phyloP scores from a whole-genome alignment of 2,113 vertebrate genomes.

The Caretta caretta region DNA sequence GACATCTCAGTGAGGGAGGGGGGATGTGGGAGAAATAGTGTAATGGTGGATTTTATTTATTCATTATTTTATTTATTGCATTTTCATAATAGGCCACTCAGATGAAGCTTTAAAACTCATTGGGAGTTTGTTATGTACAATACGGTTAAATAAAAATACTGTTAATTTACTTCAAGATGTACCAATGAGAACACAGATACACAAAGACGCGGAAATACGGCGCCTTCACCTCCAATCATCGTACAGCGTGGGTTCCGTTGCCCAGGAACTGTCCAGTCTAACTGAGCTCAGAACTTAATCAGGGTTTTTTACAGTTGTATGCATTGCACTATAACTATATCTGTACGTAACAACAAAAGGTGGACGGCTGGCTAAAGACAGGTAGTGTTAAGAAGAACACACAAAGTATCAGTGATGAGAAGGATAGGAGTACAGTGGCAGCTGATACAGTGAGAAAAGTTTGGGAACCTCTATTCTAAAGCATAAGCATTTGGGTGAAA shows the following conservation, averaged over 20 bases:
- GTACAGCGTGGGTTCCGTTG: neutral
- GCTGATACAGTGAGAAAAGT: constrained; percentile 1
- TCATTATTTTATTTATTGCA: too few species aligned
- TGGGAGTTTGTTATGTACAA: neutral
- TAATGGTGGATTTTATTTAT: too few species aligned
- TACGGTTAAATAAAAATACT: neutral
- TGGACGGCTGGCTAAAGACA: neutral
- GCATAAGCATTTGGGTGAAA: constrained; percentile 69
- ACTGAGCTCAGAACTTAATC: neutral
- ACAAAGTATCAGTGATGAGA: neutral
- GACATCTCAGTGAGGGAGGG: neutral
- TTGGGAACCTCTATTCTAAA: constrained; percentile 35
- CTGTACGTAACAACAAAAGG: neutral
- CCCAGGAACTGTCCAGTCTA: neutral
- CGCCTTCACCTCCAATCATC: neutral
- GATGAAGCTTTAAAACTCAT: neutral
- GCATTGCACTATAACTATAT: neutral
- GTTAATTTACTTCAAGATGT: neutral
- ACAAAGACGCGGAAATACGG: neutral
- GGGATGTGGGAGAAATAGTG: neutral
- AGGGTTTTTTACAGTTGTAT: neutral
- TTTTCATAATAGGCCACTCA: neutral
- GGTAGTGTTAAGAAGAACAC: neutral
- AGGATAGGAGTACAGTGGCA: too few species aligned
- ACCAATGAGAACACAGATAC: neutral